Conservation (phyloP, 1,140 invertebrate genomes). For the Agrilus planipennis region DNA sequence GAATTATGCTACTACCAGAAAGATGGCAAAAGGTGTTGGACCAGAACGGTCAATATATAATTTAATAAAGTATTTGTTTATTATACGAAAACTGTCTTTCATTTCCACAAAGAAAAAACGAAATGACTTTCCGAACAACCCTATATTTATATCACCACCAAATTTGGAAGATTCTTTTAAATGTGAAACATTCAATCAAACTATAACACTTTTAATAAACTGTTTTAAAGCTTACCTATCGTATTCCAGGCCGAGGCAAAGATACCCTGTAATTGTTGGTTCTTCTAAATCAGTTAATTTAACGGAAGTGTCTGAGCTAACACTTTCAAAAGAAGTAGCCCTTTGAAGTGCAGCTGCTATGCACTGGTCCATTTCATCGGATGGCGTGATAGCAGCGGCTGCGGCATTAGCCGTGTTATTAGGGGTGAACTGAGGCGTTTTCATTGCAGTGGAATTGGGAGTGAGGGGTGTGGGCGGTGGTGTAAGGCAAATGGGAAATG, state of each 20-base stretch:
- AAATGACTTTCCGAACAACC: too few species aligned
- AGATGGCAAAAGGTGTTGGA: too few species aligned
- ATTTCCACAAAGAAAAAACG: too few species aligned
- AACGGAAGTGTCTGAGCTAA: constrained; percentile 70
- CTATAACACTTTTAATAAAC: too few species aligned
- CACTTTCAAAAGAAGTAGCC: constrained; percentile 70
- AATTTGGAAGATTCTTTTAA: too few species aligned
- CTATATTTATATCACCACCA: too few species aligned
- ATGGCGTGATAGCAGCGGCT: constrained; percentile 2
- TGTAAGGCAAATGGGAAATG: constrained; percentile 25
- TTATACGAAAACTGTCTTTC: too few species aligned
- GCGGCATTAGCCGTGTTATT: constrained; percentile 3
- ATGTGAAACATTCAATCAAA: too few species aligned
- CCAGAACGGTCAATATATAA: too few species aligned
- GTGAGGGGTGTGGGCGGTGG: constrained; percentile 20
- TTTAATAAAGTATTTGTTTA: too few species aligned
- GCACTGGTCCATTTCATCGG: constrained; percentile 18
- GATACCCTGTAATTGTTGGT: constrained; percentile 58
- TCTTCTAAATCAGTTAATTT: constrained; percentile 57
- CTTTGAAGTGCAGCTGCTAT: constrained; percentile 37
- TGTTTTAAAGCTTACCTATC: constrained; percentile 64
- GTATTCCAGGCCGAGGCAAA: constrained; percentile 66
- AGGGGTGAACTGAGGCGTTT: constrained; percentile 1
- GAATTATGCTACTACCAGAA: too few species aligned
- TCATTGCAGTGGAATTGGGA: not conserved